These are phyloP conservation scores for Manacus vitellinus DNA, from an alignment of 2,113 vertebrate genomes.

Conservation along the genomic window DNA sequence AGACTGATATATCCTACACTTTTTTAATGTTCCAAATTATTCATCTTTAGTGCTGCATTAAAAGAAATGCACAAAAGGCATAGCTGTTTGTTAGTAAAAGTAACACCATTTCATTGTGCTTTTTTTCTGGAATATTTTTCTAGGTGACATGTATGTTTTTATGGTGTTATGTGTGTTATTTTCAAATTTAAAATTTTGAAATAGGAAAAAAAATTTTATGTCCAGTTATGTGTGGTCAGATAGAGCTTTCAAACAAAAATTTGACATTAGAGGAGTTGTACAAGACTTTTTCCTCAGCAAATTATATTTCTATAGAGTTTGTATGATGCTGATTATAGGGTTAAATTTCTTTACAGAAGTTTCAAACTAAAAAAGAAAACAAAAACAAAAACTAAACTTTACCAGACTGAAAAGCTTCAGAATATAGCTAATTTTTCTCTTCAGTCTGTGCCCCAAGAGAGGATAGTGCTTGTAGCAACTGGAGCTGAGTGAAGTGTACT, in stretches of 20 bases:
- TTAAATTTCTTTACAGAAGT: slow-evolving; percentile 6
- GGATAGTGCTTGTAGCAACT: background rate
- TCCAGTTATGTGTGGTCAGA: background rate
- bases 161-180: background rate
- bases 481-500: background rate
- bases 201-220: background rate
- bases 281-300: background rate
- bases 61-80: background rate
- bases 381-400: background rate
- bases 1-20: background rate
- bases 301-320: background rate
- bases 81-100: background rate
- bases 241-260: background rate
- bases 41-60: background rate
- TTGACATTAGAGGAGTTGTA: background rate
- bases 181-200: background rate
- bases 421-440: background rate
- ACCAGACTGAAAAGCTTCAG: background rate
- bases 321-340: background rate
- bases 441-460: background rate
- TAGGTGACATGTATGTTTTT: background rate
- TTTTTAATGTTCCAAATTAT: background rate
- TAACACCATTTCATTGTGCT: rapidly evolving
- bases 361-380: background rate
- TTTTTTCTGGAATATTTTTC: background rate